Evolutionary conservation across 2,113 vertebrate species (phyloP).

Genomic region (Sprattus sprattus): DNA sequence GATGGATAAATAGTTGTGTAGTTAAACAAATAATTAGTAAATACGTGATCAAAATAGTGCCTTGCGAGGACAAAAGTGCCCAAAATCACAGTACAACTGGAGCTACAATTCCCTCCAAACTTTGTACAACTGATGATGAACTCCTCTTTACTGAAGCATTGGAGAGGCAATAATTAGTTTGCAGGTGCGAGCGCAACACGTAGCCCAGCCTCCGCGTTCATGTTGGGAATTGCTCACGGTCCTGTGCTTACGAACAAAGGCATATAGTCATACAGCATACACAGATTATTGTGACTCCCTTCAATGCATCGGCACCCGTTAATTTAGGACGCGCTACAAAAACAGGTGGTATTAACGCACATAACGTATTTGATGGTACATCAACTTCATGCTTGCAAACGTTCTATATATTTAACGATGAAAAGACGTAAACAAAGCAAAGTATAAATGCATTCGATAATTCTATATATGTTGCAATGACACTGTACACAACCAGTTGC

Average conservation of each 20-base stretch:
- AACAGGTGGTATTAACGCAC: conserved; percentile 38
- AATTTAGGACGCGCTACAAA: background rate
- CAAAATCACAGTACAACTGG: background rate
- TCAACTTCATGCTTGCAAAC: background rate
- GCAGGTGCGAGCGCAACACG: conserved; percentile 58
- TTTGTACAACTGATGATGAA: background rate
- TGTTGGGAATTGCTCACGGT: conserved; percentile 59
- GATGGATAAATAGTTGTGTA: no score
- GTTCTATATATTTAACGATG: background rate
- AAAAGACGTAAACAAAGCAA: background rate
- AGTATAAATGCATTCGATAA: background rate
- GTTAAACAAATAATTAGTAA: background rate
- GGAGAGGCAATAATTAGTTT: conserved; percentile 58
- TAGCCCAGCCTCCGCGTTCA: conserved; percentile 45
- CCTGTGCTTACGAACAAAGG: conserved; percentile 26
- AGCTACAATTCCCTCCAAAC: background rate
- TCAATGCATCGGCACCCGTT: conserved; percentile 28
- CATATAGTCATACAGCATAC: conserved; percentile 25
- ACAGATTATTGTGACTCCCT: conserved; percentile 23
- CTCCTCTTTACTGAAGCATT: conserved; percentile 27
- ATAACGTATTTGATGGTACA: background rate
- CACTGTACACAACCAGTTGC: no score
- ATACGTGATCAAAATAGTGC: background rate
- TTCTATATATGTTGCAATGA: background rate
- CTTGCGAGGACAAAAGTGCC: background rate